Evolutionary conservation across 2,797 vertebrate species (phyloP).

Genomic region (Hemibagrus guttatus): DNA sequence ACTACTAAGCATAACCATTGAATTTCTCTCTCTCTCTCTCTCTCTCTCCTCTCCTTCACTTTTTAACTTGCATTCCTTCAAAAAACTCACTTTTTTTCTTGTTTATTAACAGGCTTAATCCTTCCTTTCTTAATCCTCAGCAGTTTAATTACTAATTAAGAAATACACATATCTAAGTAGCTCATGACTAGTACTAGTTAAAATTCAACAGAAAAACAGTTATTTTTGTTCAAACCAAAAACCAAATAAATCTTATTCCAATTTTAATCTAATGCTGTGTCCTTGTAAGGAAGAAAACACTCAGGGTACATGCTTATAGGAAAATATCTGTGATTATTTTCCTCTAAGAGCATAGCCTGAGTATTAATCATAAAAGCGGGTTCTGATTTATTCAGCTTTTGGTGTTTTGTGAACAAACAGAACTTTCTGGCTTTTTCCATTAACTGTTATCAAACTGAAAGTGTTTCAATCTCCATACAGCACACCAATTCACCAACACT

Average conservation of each 20-base stretch:
- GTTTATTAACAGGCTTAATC: not conserved
- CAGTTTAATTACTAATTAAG: not conserved
- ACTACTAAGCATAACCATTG: not conserved
- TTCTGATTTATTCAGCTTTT: too few relatives aligned
- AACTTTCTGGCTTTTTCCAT: too few relatives aligned
- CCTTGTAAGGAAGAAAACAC: not conserved
- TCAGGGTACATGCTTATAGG: not conserved
- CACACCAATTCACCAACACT: not conserved
- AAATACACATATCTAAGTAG: not conserved
- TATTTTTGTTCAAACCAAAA: not conserved
- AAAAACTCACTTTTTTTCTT: not conserved
- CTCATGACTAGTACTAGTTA: not conserved
- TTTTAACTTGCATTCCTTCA: not conserved
- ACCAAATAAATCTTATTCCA: not conserved
- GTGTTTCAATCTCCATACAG: not conserved
- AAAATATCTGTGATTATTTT: not conserved
- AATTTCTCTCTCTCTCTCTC: slow-evolving; percentile 33
- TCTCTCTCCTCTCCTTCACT: slow-evolving; percentile 41
- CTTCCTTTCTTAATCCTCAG: too few relatives aligned
- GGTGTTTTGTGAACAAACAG: too few relatives aligned
- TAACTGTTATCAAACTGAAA: not conserved
- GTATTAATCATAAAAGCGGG: too few relatives aligned
- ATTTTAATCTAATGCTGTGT: not conserved
- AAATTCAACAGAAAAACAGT: not conserved
- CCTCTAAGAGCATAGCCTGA: too few relatives aligned